Conservation (phyloP, 2,797 vertebrate genomes). For the Micropoecilia bifurca region DNA sequence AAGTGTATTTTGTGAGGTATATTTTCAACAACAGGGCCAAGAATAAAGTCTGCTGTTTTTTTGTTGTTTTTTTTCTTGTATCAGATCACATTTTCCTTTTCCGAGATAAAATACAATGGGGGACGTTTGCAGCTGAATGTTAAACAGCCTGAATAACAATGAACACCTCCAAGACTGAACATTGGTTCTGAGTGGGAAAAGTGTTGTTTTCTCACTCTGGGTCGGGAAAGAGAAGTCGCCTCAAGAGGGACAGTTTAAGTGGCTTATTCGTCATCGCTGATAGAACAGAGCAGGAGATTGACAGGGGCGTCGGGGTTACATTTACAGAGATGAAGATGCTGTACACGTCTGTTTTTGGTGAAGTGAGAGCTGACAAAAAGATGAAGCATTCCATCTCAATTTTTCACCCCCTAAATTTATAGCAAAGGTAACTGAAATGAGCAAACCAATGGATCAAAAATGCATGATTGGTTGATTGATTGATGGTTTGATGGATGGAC, state of each 20-base stretch:
- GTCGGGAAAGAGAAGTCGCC: background rate
- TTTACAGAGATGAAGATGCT: background rate
- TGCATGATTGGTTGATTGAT: background rate
- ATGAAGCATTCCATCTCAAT: background rate
- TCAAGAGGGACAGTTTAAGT: background rate
- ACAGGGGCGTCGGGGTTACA: background rate
- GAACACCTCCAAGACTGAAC: background rate
- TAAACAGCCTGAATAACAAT: conserved; percentile 2
- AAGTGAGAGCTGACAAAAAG: background rate
- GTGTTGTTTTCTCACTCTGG: background rate
- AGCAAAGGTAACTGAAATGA: background rate
- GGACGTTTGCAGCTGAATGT: background rate
- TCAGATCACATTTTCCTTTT: background rate
- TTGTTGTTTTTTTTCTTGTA: conserved; percentile 3
- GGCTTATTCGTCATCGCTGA: background rate
- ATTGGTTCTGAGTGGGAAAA: background rate
- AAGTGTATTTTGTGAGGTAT: conserved; percentile 15
- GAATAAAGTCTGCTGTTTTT: background rate
- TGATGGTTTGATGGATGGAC: background rate
- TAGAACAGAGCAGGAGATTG: conserved; percentile 1
- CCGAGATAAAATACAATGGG: background rate
- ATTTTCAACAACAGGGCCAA: conserved; percentile 29
- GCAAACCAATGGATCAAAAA: background rate
- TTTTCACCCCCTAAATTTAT: no score
- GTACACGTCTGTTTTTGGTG: background rate